These are phyloP conservation scores for Volucella inflata DNA, from an alignment of 2,888 invertebrate species.

Conservation along the genomic window DNA sequence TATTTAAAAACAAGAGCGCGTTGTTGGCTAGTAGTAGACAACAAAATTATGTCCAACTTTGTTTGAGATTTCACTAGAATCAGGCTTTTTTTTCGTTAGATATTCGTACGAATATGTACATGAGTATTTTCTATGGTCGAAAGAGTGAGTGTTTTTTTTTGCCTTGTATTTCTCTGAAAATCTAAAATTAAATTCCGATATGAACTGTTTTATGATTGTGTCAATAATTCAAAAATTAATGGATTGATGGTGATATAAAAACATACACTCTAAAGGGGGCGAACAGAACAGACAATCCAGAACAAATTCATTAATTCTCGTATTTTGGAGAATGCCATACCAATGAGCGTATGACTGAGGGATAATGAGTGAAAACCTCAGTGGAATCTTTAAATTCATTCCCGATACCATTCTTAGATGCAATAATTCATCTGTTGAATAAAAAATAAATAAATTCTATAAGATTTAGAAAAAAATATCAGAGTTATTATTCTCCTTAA, in stretches of 20 bases:
- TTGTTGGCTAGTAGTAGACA: slow-evolving; percentile 37
- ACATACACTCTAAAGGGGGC: neutral
- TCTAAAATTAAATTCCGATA: slow-evolving; percentile 42
- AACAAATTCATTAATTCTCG: slow-evolving; percentile 25
- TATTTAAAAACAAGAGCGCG: slow-evolving; percentile 5
- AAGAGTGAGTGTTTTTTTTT: neutral
- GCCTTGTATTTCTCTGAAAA: neutral
- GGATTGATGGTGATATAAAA: slow-evolving; percentile 33
- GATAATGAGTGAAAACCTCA: neutral
- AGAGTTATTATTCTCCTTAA: slow-evolving; percentile 26
- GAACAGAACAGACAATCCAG: too few relatives aligned
- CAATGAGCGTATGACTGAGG: too few relatives aligned
- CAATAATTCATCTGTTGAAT: slow-evolving; percentile 18
- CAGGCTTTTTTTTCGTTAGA: neutral
- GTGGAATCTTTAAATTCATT: neutral
- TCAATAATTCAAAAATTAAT: slow-evolving; percentile 44
- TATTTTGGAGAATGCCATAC: slow-evolving; percentile 9
- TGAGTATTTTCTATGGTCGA: neutral
- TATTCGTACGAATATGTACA: neutral
- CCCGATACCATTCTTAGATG: slow-evolving; percentile 14
- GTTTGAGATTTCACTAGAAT: slow-evolving; percentile 35
- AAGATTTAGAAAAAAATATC: neutral
- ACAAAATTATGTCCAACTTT: slow-evolving; percentile 16
- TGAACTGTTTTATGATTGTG: slow-evolving; percentile 61
- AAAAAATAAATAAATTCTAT: slow-evolving; percentile 3